Percentiles rank a stretch among this genome's conserved stretches.
Evolutionary conservation across 2,113 vertebrate genomes (phyloP).

Genomic region (Gasterosteus aculeatus): DNA sequence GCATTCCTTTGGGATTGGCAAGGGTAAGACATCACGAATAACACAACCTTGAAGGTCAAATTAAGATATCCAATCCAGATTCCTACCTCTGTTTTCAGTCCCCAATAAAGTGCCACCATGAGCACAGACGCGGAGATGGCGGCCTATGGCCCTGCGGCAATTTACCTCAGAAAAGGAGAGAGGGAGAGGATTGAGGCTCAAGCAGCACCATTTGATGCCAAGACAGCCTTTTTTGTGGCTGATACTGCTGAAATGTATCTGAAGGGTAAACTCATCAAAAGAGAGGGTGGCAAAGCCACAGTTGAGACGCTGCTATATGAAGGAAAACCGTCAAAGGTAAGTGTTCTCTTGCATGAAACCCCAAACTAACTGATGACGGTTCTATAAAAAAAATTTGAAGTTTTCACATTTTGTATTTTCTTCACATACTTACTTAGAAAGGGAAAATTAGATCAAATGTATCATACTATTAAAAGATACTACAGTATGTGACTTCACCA

Average conservation of each 20-base stretch:
- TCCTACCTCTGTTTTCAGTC: constrained; percentile 16
- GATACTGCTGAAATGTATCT: constrained; percentile 58
- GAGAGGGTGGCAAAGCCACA: constrained; percentile 70
- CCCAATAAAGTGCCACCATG: constrained; percentile 58
- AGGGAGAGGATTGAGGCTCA: constrained; percentile 70
- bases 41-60: background rate
- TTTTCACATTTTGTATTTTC: background rate
- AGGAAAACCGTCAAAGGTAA: constrained; percentile 47
- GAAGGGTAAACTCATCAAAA: constrained; percentile 63
- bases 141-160: constrained; percentile 59
- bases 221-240: constrained; percentile 62
- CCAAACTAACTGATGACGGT: background rate
- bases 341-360: background rate
- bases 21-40: constrained; percentile 37
- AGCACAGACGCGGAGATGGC: constrained; percentile 74
- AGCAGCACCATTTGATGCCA: constrained; percentile 68
- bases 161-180: constrained; percentile 69
- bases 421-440: background rate
- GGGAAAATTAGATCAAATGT: background rate
- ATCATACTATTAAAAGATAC: background rate
- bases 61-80: background rate
- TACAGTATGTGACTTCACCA: background rate
- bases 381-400: no score
- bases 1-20: constrained; percentile 26
- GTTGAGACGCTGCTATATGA: constrained; percentile 35